Evolutionary conservation across 2,888 invertebrate genomes (phyloP).

Genomic region (Euplexia lucipara): DNA sequence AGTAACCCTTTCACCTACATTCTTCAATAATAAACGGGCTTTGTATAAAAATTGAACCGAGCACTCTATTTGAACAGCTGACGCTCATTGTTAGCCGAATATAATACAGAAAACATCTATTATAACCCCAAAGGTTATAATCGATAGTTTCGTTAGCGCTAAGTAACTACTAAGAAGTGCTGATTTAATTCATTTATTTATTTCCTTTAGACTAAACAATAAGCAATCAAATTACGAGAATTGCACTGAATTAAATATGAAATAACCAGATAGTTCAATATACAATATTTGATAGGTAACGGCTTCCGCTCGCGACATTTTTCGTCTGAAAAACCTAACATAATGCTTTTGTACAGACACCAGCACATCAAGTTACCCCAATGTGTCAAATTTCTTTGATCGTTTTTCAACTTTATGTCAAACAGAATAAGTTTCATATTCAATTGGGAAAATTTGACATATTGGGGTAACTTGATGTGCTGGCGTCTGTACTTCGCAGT

Average conservation of each 20-base stretch:
- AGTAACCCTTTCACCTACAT: constrained; percentile 37
- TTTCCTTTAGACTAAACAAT: too few relatives aligned
- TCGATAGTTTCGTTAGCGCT: constrained; percentile 14
- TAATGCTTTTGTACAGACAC: too few relatives aligned
- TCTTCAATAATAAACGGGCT: constrained; percentile 39
- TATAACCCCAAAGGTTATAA: constrained; percentile 30
- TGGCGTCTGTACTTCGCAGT: too few relatives aligned
- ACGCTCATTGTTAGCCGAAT: constrained; percentile 31
- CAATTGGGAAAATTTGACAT: too few relatives aligned
- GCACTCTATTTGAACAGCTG: constrained; percentile 49
- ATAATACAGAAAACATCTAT: constrained; percentile 47
- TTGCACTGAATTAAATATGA: neutral
- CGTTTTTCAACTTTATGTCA: too few relatives aligned
- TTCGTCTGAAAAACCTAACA: too few relatives aligned
- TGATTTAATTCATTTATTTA: neutral
- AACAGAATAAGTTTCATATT: too few relatives aligned
- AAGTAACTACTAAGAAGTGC: constrained; percentile 17
- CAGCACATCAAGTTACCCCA: too few relatives aligned
- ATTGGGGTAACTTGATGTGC: too few relatives aligned
- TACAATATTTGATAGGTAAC: neutral
- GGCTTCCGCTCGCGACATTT: too few relatives aligned
- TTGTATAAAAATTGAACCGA: constrained; percentile 43
- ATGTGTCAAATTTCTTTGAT: too few relatives aligned
- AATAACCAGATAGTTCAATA: neutral
- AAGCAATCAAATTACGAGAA: neutral